Evolutionary conservation across 2,113 vertebrate genomes (phyloP).

Genomic region (Protomyctophum bolini): DNA sequence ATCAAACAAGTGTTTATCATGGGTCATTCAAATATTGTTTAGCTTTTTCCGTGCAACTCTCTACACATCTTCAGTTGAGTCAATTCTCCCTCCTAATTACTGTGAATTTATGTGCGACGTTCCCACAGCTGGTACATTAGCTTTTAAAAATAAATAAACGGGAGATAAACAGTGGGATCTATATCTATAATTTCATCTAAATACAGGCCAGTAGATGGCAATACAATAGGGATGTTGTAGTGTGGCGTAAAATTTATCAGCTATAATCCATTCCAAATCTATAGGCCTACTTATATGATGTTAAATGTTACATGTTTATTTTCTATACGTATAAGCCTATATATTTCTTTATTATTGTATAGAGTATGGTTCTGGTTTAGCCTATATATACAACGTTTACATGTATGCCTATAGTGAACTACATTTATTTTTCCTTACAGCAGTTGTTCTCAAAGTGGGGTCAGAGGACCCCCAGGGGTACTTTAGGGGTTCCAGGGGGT

Average conservation of each 20-base stretch:
- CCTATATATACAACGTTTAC: background rate
- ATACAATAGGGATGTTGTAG: slow-evolving; percentile 41
- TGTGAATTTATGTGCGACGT: background rate
- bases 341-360: background rate
- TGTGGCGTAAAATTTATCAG: slow-evolving; percentile 44
- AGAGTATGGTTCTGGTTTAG: background rate
- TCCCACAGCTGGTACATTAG: background rate
- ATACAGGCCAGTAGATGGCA: slow-evolving; percentile 48
- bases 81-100: background rate
- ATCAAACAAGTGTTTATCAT: background rate
- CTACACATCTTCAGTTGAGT: background rate
- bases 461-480: no score
- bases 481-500: no score
- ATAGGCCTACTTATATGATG: slow-evolving; percentile 8
- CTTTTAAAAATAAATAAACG: slow-evolving; percentile 51
- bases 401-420: slow-evolving; percentile 13
- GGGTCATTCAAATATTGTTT: background rate
- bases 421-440: slow-evolving; percentile 9
- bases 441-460: no score
- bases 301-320: background rate
- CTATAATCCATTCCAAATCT: slow-evolving; percentile 26
- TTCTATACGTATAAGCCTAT: background rate
- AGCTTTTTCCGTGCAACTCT: background rate
- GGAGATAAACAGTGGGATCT: slow-evolving; percentile 50
- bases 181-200: slow-evolving; percentile 47